phyloP scores from a whole-genome alignment of 1,140 invertebrate species.

The Saxidomus purpurata region DNA sequence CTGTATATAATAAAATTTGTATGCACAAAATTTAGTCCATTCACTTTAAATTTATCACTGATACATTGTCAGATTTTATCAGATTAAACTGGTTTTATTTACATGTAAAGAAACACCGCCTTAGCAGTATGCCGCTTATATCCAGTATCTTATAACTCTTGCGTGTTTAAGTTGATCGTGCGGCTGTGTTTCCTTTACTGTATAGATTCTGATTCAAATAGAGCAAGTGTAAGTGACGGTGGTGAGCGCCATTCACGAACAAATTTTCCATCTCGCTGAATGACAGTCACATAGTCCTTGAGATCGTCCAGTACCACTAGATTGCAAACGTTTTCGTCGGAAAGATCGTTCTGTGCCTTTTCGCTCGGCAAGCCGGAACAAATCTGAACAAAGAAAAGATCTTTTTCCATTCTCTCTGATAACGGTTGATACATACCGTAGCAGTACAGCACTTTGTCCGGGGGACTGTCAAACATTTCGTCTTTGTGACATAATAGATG shows the following conservation, averaged over 20 bases:
- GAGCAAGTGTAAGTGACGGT: slow-evolving; percentile 39
- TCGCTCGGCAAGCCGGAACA: slow-evolving; percentile 14
- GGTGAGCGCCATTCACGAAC: slow-evolving; percentile 55
- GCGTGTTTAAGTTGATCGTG: slow-evolving; percentile 45
- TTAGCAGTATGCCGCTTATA: too few relatives aligned
- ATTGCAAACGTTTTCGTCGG: slow-evolving; percentile 16
- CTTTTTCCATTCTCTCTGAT: slow-evolving; percentile 39
- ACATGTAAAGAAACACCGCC: too few relatives aligned
- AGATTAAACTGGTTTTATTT: too few relatives aligned
- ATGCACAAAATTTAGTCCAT: too few relatives aligned
- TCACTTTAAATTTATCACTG: too few relatives aligned
- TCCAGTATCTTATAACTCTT: too few relatives aligned
- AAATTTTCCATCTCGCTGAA: slow-evolving; percentile 37
- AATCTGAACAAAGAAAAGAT: slow-evolving; percentile 18
- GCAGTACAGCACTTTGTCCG: slow-evolving; percentile 51
- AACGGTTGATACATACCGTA: slow-evolving; percentile 61
- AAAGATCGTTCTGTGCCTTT: not conserved
- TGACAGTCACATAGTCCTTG: slow-evolving; percentile 38
- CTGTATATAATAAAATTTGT: too few relatives aligned
- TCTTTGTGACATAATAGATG: slow-evolving; percentile 38
- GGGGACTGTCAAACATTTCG: slow-evolving; percentile 40
- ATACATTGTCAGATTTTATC: too few relatives aligned
- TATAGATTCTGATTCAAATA: slow-evolving; percentile 63
- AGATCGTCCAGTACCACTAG: slow-evolving; percentile 43
- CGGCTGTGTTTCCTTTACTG: slow-evolving; percentile 44